Conservation (phyloP, 2,797 vertebrate genomes). For the Nasua narica region DNA sequence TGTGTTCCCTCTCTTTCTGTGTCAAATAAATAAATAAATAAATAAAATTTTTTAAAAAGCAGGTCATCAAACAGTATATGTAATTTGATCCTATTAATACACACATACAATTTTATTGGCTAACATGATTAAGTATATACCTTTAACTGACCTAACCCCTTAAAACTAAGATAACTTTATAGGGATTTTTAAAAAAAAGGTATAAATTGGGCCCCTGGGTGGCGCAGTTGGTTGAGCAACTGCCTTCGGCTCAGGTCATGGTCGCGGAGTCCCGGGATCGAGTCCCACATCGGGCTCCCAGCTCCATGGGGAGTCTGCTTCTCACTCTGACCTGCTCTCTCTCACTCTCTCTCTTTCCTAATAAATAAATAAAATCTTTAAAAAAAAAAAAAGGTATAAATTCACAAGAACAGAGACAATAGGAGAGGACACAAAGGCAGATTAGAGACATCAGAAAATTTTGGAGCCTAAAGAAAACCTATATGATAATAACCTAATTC, state of each 20-base stretch:
- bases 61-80: background rate
- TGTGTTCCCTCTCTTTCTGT: too few relatives aligned
- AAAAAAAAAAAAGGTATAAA: background rate
- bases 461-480: background rate
- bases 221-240: too few relatives aligned
- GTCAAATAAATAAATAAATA: too few relatives aligned
- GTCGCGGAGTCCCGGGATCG: too few relatives aligned
- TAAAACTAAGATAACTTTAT: background rate
- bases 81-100: background rate
- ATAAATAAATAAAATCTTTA: too few relatives aligned
- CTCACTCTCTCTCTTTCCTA: too few relatives aligned
- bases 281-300: too few relatives aligned
- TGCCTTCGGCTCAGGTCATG: too few relatives aligned
- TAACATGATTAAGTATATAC: background rate
- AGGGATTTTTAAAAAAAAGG: conserved; percentile 7
- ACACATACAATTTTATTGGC: background rate
- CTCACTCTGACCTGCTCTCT: too few relatives aligned
- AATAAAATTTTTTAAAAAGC: background rate
- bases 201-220: too few relatives aligned
- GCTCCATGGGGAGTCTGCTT: too few relatives aligned
- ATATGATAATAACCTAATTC: background rate
- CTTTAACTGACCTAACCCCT: background rate
- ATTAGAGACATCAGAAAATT: background rate
- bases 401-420: background rate
- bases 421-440: background rate